Base-by-base conservation (phyloP, 1,140 invertebrate species). In the Sesamia nonagrioides region DNA sequence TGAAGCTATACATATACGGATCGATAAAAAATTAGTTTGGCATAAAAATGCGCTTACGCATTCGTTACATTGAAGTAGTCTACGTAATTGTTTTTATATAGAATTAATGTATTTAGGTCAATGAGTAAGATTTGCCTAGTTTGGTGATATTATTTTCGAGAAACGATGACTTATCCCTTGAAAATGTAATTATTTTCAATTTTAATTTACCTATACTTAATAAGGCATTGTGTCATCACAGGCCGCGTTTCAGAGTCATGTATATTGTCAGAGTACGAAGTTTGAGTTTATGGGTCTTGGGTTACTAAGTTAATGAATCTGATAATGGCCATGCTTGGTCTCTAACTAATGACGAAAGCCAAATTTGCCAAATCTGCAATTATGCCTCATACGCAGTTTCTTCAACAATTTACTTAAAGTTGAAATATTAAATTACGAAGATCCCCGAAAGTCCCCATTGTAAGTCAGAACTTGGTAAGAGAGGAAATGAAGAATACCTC, bases 61-160 rank as follows among this genome's bases (percentile, higher is more conserved):
- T 48, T n/a, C 18, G 42, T 13, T 60, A 74, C 37, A 60, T 60
- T 73, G 71, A 48, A 48, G 63, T 27, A 35, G 54, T 58, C 60
- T 74, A 54, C 54, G 54, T 60, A 74, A 74, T 74, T 74, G 37
- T 45, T 71, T 74, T 74, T 74, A 58, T 74, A 45, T 60, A 74
- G 71, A 74, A 73, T 74, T 74, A 42, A 54, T 45, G 71, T 74
- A 74, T 74, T 58, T 54, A 74, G 71, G 71, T 60, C 54, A 74
- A 60, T 74, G 71, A 74, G 71, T 74, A 74, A 74, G 11, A 17
- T 11, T 74, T 74, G 17, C 71, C 40, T 74, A 60, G 71, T 74
- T 74, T 33, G 54, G 52, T 74, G 54, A 74, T 60, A 60, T 21
- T 71, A 42, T 74, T 74, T 74, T 60, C 71, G 52, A 74, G 54